These are phyloP conservation scores for Zaprionus gabonicus DNA, from an alignment of 1,140 invertebrate genomes.

Conservation along the genomic window DNA sequence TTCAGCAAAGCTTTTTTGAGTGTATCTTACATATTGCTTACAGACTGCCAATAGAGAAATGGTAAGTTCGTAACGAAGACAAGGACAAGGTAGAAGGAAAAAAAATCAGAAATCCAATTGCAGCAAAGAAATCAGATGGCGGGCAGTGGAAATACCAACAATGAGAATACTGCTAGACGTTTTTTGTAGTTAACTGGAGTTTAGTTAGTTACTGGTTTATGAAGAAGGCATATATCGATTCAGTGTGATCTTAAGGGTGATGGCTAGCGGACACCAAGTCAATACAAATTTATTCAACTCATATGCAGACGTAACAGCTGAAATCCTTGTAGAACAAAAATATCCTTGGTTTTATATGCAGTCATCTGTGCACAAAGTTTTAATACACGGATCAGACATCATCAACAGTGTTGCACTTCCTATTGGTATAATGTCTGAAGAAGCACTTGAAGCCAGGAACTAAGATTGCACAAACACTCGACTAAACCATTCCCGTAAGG, in stretches of 20 bases:
- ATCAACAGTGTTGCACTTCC: conserved; percentile 12
- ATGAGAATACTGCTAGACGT: no score
- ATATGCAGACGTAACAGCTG: conserved; percentile 6
- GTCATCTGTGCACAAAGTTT: conserved; percentile 17
- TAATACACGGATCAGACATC: conserved; percentile 25
- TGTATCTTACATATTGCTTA: conserved; percentile 11
- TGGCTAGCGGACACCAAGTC: not conserved
- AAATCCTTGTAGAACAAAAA: conserved; percentile 3
- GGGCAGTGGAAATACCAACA: no score
- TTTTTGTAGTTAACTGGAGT: no score
- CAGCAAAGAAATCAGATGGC: no score
- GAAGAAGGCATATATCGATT: no score
- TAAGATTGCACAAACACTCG: conserved; percentile 13
- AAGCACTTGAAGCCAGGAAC: conserved; percentile 26
- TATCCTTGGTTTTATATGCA: conserved; percentile 28
- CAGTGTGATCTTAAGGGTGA: no score
- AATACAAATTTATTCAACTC: conserved; percentile 6
- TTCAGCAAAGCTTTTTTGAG: conserved; percentile 20
- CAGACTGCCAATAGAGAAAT: conserved; percentile 13
- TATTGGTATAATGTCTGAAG: conserved; percentile 24
- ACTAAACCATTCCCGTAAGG: not conserved
- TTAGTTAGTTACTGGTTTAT: no score
- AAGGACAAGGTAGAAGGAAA: conserved; percentile 3
- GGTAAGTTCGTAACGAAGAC: conserved; percentile 9
- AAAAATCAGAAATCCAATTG: no score